Evolutionary conservation across 2,888 invertebrate species (phyloP), one percentile per base, ranked within the genome.

Genomic region (Pollenia griseotomentosa): DNA sequence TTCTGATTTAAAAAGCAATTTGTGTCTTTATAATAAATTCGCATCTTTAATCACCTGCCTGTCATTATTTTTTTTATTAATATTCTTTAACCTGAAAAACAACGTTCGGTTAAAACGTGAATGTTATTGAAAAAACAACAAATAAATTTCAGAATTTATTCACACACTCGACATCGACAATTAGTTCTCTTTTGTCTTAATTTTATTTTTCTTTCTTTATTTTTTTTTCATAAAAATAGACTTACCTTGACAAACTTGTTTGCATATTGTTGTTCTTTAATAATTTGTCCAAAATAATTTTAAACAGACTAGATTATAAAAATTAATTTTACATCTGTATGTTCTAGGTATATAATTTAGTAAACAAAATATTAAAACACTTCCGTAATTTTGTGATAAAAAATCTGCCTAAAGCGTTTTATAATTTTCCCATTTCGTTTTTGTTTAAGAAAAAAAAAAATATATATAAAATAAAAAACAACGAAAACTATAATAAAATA

Each of bases 331-430:
- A 33, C 33, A 33, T 33, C 33, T 33, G 33, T 33, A 33, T 6
- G 33, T 6, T 6, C 33, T 33, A 23, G 23, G 23, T 23, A 33
- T 33, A 33, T 6, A 33, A 33, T 33, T 33, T 6, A 33, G 33
- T 33, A 33, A 44, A 65, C 19, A 77, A 78, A 42, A 61, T 40
- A 48, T 23, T 23, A 8, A 78, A 57, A 66, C 59, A 48, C 78
- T 78, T 78, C 78, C 78, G 78, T 68, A 78, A 59, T 59, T 48
- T 55, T 65, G 51, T 53, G 53, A 70, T 53, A 51, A 51, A 48
- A 12, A 14, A 59, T 14, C 7, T 59, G 59, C 40, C 4, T 59
- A 10, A 59, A 59, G 11, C 40, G 59, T 55, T 44, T 71, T 6
- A 44, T 44, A 44, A n/a, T 16, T 57, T 55, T 44, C 23, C 7